Conservation (phyloP, 2,113 vertebrate species). For the Podarcis muralis region DNA sequence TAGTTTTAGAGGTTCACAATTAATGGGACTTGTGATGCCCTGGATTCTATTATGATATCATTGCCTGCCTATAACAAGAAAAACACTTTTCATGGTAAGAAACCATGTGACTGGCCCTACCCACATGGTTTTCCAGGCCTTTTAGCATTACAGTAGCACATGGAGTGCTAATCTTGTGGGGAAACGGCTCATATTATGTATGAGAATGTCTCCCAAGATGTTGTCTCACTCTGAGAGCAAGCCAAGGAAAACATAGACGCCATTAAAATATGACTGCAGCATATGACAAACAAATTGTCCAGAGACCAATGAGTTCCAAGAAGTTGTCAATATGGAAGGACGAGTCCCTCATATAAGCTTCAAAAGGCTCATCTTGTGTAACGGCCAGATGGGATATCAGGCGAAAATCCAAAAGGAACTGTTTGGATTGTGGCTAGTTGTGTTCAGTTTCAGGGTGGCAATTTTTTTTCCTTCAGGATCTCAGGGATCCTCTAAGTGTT, state of each 20-base stretch:
- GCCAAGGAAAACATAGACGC: background rate
- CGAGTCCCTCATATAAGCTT: background rate
- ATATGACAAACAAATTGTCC: background rate
- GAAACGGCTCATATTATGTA: background rate
- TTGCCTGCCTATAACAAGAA: no score
- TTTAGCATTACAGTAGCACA: no score
- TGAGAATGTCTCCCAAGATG: background rate
- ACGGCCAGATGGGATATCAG: background rate
- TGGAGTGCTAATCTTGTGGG: no score
- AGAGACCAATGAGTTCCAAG: background rate
- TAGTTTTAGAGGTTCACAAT: no score
- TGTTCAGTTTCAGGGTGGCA: background rate
- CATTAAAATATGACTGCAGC: background rate
- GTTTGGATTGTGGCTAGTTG: background rate
- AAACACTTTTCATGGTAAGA: no score
- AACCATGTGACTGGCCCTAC: no score
- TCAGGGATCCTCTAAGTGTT: background rate
- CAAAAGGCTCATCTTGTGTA: background rate
- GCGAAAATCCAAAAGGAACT: background rate
- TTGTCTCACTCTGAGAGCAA: background rate
- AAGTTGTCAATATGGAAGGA: background rate
- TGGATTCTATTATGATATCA: no score
- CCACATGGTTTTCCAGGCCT: no score
- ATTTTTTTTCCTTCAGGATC: background rate
- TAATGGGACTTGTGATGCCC: no score